Evolutionary conservation across 37 sponge, comb jelly and placozoan species (phyloP), one percentile per base, ranked within the genome.

Genomic region (Crambe crambe): DNA sequence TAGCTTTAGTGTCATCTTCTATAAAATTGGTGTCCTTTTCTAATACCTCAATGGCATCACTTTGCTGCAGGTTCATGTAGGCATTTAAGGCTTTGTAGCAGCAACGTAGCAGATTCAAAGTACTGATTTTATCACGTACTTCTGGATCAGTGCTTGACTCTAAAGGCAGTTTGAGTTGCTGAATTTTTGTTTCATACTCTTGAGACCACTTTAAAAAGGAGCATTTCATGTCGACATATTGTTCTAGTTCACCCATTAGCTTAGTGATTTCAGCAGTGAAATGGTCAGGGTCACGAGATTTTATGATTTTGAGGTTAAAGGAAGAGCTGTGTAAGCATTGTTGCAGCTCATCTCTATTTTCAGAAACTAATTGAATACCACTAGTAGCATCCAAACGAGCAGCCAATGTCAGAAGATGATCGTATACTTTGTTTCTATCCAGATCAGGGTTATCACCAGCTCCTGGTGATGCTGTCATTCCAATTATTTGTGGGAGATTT

Each of bases 401-500:
- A 78, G 87, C 82, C 0, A 93, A 65, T 20, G 23, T 68, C 41
- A 86, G 42, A 70, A 85, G 65, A 68, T 89, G 92, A 15, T 74
- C 47, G 8, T 86, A 39, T 5, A 84, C 75, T 23, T 56, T 63
- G 22, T 25, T 18, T 1, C 68, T 26, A 30, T 59, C 51, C 20
- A 78, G 47, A 31, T 40, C 27, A 47, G 67, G 66, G 35, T 66
- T 64, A 26, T 78, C 67, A 9, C 92, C 92, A 56, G 88, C 87
- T 21, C 92, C 92, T 26, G 88, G 92, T 38, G 92, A 83, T 32
- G 92, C 92, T 57, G 92, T 91, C 34, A 91, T 35, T 6, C 92
- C 92, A 57, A 91, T 57, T 0, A 91, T 70, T 71, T 91, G 92
- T 0, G 88, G 88, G 15, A 83, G 70, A 0, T 27, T n/a, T 3